Evolutionary conservation across 2,113 vertebrate genomes (phyloP).

Genomic region (Cryptotis parvus): DNA sequence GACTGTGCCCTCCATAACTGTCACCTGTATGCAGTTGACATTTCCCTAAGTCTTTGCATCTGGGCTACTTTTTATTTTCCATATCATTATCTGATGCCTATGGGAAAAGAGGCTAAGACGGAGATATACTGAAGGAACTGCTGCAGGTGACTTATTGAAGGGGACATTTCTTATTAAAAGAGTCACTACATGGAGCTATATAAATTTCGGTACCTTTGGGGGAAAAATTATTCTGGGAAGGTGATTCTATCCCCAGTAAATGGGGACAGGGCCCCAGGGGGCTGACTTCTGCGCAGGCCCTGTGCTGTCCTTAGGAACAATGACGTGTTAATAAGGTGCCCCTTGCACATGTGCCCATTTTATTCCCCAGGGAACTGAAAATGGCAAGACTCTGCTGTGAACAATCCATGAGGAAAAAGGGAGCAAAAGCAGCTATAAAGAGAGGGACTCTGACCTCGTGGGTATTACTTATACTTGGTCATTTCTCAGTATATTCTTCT

Average conservation of each 20-base stretch:
- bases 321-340: not conserved
- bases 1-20: accelerated
- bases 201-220: not conserved
- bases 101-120: not conserved
- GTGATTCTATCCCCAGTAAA: accelerated
- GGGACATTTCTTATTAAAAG: not conserved
- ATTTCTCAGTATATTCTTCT: too few species aligned
- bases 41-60: not conserved
- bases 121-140: not conserved
- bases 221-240: not conserved
- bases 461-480: too few species aligned
- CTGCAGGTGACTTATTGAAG: not conserved
- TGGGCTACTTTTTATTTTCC: not conserved
- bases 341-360: too few species aligned
- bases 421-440: too few species aligned
- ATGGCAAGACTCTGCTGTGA: too few species aligned
- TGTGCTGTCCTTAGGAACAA: accelerated
- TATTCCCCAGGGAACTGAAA: too few species aligned
- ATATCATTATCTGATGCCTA: not conserved
- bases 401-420: too few species aligned
- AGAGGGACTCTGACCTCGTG: too few species aligned
- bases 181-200: not conserved
- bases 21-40: not conserved
- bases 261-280: too few species aligned
- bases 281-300: not conserved